Base-by-base conservation (phyloP, 2,113 vertebrate genomes). In the Oncorhynchus nerka region DNA sequence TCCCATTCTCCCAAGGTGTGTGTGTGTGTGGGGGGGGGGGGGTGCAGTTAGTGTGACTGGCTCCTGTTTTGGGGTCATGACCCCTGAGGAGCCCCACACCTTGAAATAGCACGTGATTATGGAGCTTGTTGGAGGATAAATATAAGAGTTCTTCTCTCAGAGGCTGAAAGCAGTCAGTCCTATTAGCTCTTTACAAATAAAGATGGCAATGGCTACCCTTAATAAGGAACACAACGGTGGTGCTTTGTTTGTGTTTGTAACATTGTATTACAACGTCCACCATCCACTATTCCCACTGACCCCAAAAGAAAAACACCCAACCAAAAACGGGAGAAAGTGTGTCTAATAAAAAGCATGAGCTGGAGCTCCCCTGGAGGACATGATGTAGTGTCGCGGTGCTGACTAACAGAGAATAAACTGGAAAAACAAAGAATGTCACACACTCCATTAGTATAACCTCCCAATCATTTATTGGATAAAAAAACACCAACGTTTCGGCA, bases 51-150 rank as follows among this genome's bases (percentile, higher is more conserved):
- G 75, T 79, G 81, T 83, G 83, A 89, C 83, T 84, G 78, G 88
- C 90, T 93, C 80, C 90, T 87, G 92, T 91, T 90, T 81, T 68
- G 81, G 83, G 88, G 92, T 90, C 91, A 84, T 82, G 88, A 92
- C 89, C 90, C 86, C 61, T 5, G 7, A 79, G 26, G 76, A 85
- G 84, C 79, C 84, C 76, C 57, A 51, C 62, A 5, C 84, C 85
- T 85, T 84, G 84, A 92, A 92, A 92, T 91, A 92, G 90, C 76
- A 84, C n/a, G 84, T 82, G 88, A 92, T 92, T 90, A 92, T 90
- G 91, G 87, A 85, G 78, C 86, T 78, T 70, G 83, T 89, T 91
- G 86, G 70, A 90, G 86, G 90, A 89, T 91, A 92, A 92, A 89
- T 89, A 91, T 88, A 90, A 89, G 83, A 88, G 82, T 78, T 32